Conservation (phyloP, 1,140 invertebrate genomes). For the Drosophila repletoides region DNA sequence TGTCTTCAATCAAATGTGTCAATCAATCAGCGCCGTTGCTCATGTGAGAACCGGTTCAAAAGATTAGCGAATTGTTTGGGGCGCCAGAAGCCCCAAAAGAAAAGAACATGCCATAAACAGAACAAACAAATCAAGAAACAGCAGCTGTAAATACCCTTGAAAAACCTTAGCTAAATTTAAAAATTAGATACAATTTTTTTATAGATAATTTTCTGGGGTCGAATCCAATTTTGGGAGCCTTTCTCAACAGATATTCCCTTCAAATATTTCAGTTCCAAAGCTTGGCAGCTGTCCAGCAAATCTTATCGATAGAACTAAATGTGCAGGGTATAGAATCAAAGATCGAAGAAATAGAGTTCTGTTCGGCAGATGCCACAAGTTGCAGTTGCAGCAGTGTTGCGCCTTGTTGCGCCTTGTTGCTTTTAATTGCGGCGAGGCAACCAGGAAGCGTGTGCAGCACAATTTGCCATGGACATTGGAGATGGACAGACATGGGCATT, state of each 20-base stretch:
- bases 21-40: conserved; percentile 56
- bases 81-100: conserved; percentile 30
- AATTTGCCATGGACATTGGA: conserved; percentile 45
- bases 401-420: conserved; percentile 57
- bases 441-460: conserved; percentile 61
- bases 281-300: too few relatives aligned
- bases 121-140: too few relatives aligned
- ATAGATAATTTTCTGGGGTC: too few relatives aligned
- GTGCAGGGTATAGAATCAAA: conserved; percentile 31
- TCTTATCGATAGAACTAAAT: too few relatives aligned
- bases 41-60: conserved; percentile 15
- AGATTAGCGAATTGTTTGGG: background rate
- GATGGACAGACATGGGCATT: conserved; percentile 1
- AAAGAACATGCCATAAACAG: conserved; percentile 5
- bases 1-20: conserved; percentile 59
- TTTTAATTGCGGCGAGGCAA: conserved; percentile 70
- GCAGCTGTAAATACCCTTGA: too few relatives aligned
- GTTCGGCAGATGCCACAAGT: conserved; percentile 40
- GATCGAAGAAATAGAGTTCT: conserved; percentile 56
- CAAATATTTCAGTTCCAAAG: too few relatives aligned
- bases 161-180: too few relatives aligned
- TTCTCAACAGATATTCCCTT: too few relatives aligned
- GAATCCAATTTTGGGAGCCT: too few relatives aligned
- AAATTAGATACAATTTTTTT: too few relatives aligned
- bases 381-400: conserved; percentile 20